Conservation (phyloP, 2,797 vertebrate genomes). For the Anniella stebbinsi region DNA sequence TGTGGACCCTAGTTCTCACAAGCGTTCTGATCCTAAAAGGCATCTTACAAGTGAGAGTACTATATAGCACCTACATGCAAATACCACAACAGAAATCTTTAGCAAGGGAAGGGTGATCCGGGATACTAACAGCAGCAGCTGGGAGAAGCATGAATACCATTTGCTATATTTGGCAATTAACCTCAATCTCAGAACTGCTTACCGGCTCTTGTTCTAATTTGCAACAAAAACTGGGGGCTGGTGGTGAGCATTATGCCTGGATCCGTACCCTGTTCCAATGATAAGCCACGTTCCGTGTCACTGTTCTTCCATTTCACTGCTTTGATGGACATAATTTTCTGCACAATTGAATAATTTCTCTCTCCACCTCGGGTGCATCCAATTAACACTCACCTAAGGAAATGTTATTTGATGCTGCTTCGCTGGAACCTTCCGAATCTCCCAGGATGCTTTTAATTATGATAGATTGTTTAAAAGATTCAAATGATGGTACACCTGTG, state of each 20-base stretch:
- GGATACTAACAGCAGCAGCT: neutral
- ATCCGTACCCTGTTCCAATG: conserved; percentile 11
- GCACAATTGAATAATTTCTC: conserved; percentile 24
- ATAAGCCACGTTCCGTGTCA: neutral
- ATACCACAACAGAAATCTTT: neutral
- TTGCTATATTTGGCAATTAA: neutral
- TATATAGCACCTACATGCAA: too few species aligned
- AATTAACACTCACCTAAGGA: neutral
- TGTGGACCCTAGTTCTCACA: neutral
- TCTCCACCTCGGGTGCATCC: neutral
- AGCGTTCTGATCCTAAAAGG: neutral
- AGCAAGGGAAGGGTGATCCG: fast-evolving
- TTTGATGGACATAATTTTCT: conserved; percentile 9
- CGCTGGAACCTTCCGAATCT: neutral
- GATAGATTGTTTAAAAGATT: neutral
- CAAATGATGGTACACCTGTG: neutral
- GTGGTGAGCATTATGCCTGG: neutral
- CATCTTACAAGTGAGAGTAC: neutral
- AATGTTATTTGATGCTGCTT: neutral
- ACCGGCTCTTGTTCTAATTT: neutral
- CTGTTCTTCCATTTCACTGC: neutral
- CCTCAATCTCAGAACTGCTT: neutral
- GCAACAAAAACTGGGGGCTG: neutral
- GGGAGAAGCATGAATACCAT: fast-evolving
- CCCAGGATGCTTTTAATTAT: neutral